These are phyloP conservation scores for Diogma glabrata DNA, from an alignment of 2,888 invertebrate species.

Conservation along the genomic window DNA sequence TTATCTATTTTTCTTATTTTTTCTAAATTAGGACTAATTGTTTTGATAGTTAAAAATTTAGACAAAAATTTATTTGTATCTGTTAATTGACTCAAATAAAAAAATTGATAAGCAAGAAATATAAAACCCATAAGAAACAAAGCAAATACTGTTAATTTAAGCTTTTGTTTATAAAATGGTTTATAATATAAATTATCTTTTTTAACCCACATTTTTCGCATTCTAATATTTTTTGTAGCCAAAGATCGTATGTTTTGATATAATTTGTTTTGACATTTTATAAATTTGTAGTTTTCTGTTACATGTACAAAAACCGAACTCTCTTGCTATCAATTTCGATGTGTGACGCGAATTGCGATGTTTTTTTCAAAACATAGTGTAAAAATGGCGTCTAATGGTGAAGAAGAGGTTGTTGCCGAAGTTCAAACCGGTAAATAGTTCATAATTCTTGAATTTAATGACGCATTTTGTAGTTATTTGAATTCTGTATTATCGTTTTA, in stretches of 20 bases:
- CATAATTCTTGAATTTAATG: no score
- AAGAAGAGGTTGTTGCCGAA: conserved; percentile 33
- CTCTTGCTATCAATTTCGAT: no score
- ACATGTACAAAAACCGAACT: no score
- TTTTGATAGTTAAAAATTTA: neutral
- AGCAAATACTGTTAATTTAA: conserved; percentile 34
- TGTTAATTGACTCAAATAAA: conserved; percentile 36
- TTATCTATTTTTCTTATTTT: neutral
- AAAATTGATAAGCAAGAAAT: conserved; percentile 33
- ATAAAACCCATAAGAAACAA: conserved; percentile 34
- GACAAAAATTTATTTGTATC: conserved; percentile 24
- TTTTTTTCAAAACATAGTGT: no score
- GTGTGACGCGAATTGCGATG: no score
- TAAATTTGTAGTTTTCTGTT: no score
- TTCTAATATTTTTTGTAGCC: no score
- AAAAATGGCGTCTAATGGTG: conserved; percentile 35
- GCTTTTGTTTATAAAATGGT: conserved; percentile 36
- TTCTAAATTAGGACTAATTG: neutral
- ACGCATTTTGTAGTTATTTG: no score
- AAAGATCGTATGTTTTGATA: no score
- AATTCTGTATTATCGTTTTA: no score
- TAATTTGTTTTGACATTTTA: no score
- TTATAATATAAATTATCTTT: conserved; percentile 35
- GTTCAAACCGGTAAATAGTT: neutral
- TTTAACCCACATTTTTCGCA: conserved; percentile 36